Percentiles rank a stretch among this genome's conserved stretches.
Evolutionary conservation across 2,113 vertebrate genomes (phyloP).

Genomic region (Sialia sialis): DNA sequence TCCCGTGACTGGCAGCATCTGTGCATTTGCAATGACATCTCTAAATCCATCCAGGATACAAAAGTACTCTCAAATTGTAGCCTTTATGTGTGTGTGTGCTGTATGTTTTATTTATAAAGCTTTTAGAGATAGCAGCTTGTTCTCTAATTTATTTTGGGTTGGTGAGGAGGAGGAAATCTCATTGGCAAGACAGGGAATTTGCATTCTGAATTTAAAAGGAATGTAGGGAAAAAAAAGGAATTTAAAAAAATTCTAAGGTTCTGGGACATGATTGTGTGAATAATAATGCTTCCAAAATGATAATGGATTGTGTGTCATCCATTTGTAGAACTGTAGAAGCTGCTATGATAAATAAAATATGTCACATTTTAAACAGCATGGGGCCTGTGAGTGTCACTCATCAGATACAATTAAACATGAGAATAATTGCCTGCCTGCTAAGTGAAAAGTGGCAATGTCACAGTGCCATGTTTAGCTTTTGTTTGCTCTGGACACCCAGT

Average conservation of each 20-base stretch:
- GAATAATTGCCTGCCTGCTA: slow-evolving; percentile 16
- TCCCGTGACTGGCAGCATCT: slow-evolving; percentile 19
- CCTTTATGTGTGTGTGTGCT: slow-evolving; percentile 24
- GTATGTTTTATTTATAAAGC: slow-evolving; percentile 63
- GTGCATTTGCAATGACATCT: slow-evolving; percentile 31
- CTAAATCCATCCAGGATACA: slow-evolving; percentile 17
- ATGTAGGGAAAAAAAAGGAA: neutral
- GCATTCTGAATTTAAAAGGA: slow-evolving; percentile 41
- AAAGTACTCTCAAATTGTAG: slow-evolving; percentile 41
- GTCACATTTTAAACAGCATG: slow-evolving; percentile 32
- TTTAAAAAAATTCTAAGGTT: neutral
- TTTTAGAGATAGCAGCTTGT: slow-evolving; percentile 59
- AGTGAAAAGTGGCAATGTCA: neutral
- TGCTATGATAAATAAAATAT: slow-evolving; percentile 48
- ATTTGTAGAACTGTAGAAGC: slow-evolving; percentile 44
- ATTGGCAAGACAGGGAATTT: slow-evolving; percentile 46
- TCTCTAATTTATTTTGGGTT: slow-evolving; percentile 57
- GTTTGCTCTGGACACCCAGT: neutral
- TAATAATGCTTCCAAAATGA: slow-evolving; percentile 52
- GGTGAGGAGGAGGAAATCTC: slow-evolving; percentile 55
- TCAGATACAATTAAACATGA: slow-evolving; percentile 41
- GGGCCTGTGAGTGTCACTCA: slow-evolving; percentile 7
- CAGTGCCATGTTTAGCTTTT: neutral
- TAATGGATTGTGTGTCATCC: slow-evolving; percentile 45
- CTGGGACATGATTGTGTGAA: slow-evolving; percentile 17